Evolutionary conservation across 2,888 invertebrate genomes (phyloP), one percentile per base, ranked within the genome.

Genomic region (Agrilus cyanescens): DNA sequence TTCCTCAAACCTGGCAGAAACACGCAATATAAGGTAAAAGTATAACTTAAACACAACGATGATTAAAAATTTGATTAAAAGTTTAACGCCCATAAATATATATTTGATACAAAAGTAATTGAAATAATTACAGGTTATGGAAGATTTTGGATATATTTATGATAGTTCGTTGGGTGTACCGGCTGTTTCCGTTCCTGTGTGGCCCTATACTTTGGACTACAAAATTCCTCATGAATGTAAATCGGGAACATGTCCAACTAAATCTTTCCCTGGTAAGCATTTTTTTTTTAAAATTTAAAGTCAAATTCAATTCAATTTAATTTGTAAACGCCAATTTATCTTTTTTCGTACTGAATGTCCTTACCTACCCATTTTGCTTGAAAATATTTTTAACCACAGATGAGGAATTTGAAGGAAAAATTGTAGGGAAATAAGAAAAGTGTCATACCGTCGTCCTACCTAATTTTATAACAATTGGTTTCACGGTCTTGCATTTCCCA

Each of bases 191-290:
- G 74, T 84, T 13, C 90, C 90, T 10, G 78, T 88, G 41, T 94
- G 94, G 94, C 95, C 94, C 0, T 94, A 94, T 68, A 94, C 94
- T 0, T 72, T 95, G 34, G 93, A 94, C 66, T 90, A 83, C 68
- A 88, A 88, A 70, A 88, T 91, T 57, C 82, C 91, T 2, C 91
- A 91, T 61, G 90, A 90, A 65, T 91, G 91, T 68, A 89, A 90
- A 67, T 82, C 89, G 35, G 88, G 86, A 44, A 88, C 88, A n/a
- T 93, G 91, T 50, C 91, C 91, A 0, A 82, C 84, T 1, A 86
- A 83, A 66, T 82, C 84, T 2, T 91, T 90, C 73, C 87, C 87
- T 63, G 90, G 89, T 78, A 66, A 25, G 25, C 30, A 32, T 18
- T 41, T 40, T 4, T 20, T 8, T 20, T 12, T n/a, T 5, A 4